A percentile compares a stretch with the other conserved stretches of the same genome.
Evolutionary conservation across 1,140 invertebrate species (phyloP).

Genomic region (Coboldia fuscipes): DNA sequence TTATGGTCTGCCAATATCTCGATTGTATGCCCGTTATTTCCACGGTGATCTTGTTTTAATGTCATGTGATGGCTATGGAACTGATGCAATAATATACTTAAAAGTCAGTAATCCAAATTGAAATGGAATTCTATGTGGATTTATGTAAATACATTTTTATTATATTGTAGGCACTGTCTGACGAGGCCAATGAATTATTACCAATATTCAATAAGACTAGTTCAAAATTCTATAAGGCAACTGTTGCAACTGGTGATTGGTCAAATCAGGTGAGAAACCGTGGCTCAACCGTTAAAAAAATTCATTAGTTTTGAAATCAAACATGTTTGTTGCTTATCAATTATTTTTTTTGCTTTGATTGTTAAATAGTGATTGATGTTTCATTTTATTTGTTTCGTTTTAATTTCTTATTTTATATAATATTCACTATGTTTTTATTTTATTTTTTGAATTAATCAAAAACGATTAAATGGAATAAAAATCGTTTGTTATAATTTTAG

Average conservation of each 20-base stretch:
- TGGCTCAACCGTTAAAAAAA: no score
- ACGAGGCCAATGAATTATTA: conserved; percentile 87
- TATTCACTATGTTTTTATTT: no score
- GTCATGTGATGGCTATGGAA: conserved; percentile 90
- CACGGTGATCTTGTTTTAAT: conserved; percentile 84
- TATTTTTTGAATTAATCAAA: no score
- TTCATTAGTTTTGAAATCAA: no score
- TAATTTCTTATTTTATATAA: no score
- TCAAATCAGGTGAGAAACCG: conserved; percentile 28
- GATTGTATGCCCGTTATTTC: conserved; percentile 94
- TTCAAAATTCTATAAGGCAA: conserved; percentile 64
- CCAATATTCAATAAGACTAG: conserved; percentile 95
- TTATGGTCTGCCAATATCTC: conserved; percentile 89
- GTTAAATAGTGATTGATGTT: no score
- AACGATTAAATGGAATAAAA: no score
- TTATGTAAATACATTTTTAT: background rate
- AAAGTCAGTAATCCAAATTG: conserved; percentile 41
- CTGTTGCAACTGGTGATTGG: conserved; percentile 74
- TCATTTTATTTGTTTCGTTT: no score
- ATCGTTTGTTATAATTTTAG: no score
- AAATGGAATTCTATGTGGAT: background rate
- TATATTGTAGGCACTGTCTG: conserved; percentile 55
- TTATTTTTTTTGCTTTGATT: no score
- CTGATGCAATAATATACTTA: conserved; percentile 88
- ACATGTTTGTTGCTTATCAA: no score